These are phyloP conservation scores for Monochamus alternatus DNA, from an alignment of 2,888 invertebrate species.

Conservation along the genomic window DNA sequence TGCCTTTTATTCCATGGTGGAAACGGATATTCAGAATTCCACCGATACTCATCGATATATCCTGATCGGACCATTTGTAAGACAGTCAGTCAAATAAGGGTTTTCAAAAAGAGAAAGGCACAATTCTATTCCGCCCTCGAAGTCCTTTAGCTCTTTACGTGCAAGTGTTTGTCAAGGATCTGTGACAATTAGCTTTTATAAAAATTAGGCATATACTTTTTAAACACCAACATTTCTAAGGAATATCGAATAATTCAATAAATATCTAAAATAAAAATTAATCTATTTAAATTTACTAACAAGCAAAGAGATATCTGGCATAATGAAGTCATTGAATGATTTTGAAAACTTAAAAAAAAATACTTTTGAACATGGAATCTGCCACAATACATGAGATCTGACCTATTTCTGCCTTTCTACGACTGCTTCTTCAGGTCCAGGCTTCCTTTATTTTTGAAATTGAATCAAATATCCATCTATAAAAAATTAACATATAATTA, in stretches of 20 bases:
- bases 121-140: background rate
- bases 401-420: too few relatives aligned
- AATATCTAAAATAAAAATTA: too few relatives aligned
- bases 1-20: background rate
- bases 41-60: background rate
- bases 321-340: too few relatives aligned
- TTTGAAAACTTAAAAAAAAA: too few relatives aligned
- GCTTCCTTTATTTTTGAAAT: too few relatives aligned
- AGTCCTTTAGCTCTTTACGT: background rate
- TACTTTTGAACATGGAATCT: too few relatives aligned
- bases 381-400: too few relatives aligned
- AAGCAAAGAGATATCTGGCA: too few relatives aligned
- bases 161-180: background rate
- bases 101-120: background rate
- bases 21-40: constrained; percentile 8
- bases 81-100: background rate
- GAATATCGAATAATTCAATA: background rate
- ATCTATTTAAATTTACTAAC: too few relatives aligned
- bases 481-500: too few relatives aligned
- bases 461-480: too few relatives aligned
- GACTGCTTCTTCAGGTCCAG: too few relatives aligned
- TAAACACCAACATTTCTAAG: background rate
- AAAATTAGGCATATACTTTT: background rate
- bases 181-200: background rate
- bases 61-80: constrained; percentile 1